Evolutionary conservation across 2,888 invertebrate species (phyloP), one percentile per base, ranked within the genome.

Genomic region (Dryadula phaetusa): DNA sequence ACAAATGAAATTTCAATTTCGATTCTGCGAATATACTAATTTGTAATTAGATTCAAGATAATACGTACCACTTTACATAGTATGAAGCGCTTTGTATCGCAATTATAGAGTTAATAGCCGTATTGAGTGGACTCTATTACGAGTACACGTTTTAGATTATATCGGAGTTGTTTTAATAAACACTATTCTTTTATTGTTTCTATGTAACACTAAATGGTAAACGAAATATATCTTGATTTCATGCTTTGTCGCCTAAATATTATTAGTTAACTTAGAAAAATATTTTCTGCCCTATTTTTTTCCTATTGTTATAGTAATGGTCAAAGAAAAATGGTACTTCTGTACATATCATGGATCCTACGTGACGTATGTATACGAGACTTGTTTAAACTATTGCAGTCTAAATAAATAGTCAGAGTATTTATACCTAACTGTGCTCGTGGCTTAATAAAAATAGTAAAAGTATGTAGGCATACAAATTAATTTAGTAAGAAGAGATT

Each of bases 101-200:
- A 64, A 64, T 64, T 44, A 64, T 28, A 46, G 46, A 53, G 22
- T 34, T 56, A 56, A 64, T 56, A 25, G 56, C 34, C 25, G 46
- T 16, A 56, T 40, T 25, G 56, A 56, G 56, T 25, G 40, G 40
- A 56, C 37, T 56, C 56, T 40, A 56, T 40, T 40, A 12, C 2
- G 16, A 40, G 22, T 40, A 25, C 10, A 16, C 40, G 16, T 25
- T 40, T 40, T 40, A 40, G 52, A 52, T 52, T 28, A 52, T 52
- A 32, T 18, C 4, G 10, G 16, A 8, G 25, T 49, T 49, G 22
- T 25, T 37, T 46, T 25, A 25, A n/a, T 49, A 49, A 25, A 49
- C 8, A 28, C 8, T 25, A 25, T 25, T 25, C 14, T n/a, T 14
- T 25, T 16, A 7, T 16, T 37, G 37, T 37, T 37, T 37, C 2